phyloP scores from a whole-genome alignment of 2,113 vertebrate genomes.

The Aegithalos caudatus region DNA sequence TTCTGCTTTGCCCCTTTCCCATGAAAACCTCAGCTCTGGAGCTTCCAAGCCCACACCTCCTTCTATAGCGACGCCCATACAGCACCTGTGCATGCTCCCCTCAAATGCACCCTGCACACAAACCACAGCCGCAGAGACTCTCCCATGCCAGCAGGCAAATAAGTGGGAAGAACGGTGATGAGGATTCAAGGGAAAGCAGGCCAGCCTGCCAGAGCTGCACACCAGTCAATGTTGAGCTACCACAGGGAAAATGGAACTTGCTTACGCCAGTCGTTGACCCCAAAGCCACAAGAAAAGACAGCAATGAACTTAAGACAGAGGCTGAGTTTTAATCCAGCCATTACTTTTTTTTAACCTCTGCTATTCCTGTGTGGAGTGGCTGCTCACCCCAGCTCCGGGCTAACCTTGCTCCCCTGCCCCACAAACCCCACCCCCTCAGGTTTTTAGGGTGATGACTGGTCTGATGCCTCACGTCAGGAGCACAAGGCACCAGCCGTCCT shows the following conservation, averaged over 20 bases:
- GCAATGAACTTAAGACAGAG: neutral
- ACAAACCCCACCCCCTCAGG: neutral
- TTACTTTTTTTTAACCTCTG: neutral
- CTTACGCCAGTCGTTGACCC: neutral
- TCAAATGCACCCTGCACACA: neutral
- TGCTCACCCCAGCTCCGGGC: neutral
- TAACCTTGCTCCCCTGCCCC: neutral
- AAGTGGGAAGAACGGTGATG: neutral
- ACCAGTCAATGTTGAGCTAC: neutral
- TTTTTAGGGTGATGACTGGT: neutral
- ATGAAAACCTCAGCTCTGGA: neutral
- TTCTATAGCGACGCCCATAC: fast-evolving
- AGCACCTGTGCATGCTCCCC: neutral
- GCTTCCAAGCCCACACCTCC: neutral
- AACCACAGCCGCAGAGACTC: neutral
- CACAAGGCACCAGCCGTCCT: neutral
- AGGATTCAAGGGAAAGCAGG: neutral
- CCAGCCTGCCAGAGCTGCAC: neutral
- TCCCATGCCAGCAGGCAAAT: neutral
- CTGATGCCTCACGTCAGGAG: neutral
- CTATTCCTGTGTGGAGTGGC: fast-evolving
- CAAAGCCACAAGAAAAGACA: neutral
- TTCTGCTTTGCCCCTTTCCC: neutral
- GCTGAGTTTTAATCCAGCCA: neutral
- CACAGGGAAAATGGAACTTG: neutral